Percentiles rank a stretch among this genome's conserved stretches.
These are phyloP conservation scores for Oreortyx pictus DNA, from an alignment of 2,797 vertebrate genomes.

Conservation along the genomic window DNA sequence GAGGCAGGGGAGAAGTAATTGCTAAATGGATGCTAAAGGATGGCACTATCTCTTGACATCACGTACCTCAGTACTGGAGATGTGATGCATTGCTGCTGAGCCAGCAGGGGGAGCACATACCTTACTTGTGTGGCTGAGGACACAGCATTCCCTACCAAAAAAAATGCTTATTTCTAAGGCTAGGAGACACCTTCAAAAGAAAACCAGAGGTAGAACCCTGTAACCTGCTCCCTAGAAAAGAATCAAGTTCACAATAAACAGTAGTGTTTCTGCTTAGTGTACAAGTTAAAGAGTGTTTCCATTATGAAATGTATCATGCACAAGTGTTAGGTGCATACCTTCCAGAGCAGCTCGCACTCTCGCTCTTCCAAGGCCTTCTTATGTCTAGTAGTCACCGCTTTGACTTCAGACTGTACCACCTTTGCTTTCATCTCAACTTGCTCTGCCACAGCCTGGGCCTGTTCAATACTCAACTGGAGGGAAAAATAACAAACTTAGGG, in stretches of 20 bases:
- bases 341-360: conserved; percentile 97
- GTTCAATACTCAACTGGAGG: conserved; percentile 94
- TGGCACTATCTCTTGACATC: neutral
- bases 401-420: conserved; percentile 96
- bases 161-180: rapidly evolving
- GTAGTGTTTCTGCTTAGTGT: neutral
- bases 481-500: neutral
- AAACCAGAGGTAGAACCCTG: neutral
- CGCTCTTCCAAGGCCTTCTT: conserved; percentile 97
- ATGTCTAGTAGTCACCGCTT: conserved; percentile 92
- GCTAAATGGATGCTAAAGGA: neutral
- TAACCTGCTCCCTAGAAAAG: neutral
- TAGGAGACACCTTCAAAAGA: neutral
- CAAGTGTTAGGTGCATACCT: conserved; percentile 80
- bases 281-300: neutral
- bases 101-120: conserved; percentile 30
- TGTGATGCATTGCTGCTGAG: neutral
- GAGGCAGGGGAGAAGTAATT: neutral
- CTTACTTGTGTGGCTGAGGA: rapidly evolving
- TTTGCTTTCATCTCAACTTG: conserved; percentile 98
- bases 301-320: neutral
- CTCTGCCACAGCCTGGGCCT: conserved; percentile 95
- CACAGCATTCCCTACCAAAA: neutral
- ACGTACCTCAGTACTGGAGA: rapidly evolving
- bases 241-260: neutral